Percentiles rank a stretch among this genome's conserved stretches.
These are phyloP conservation scores for Scaptomyza caliginosa DNA, from an alignment of 2,888 invertebrate genomes.

Conservation along the genomic window DNA sequence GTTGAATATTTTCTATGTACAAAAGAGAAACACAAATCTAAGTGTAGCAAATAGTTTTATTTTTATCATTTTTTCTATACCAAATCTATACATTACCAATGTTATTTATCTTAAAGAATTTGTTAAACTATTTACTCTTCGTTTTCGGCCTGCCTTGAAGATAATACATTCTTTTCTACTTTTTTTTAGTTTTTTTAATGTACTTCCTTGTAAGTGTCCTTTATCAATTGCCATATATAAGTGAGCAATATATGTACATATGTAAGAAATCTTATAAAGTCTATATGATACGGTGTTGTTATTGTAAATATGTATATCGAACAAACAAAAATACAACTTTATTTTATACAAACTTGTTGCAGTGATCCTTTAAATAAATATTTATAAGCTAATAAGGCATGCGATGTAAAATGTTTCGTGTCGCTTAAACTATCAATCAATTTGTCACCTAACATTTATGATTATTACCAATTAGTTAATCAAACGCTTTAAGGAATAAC, in stretches of 20 bases:
- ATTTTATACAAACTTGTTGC: constrained; percentile 1
- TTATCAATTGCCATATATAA: constrained; percentile 14
- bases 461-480: constrained; percentile 21
- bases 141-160: constrained; percentile 33
- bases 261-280: not conserved
- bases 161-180: constrained; percentile 14
- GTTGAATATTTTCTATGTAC: constrained; percentile 14
- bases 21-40: constrained; percentile 33
- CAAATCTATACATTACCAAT: constrained; percentile 58
- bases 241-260: constrained; percentile 21
- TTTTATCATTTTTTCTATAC: constrained; percentile 61
- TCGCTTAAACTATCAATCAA: constrained; percentile 1
- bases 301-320: constrained; percentile 52
- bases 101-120: constrained; percentile 39
- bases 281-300: constrained; percentile 32
- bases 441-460: not conserved
- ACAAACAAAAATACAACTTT: constrained; percentile 18
- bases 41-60: constrained; percentile 34
- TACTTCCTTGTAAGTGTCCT: not conserved
- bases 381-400: too few species aligned
- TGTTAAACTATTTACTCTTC: constrained; percentile 6
- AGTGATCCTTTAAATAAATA: too few species aligned
- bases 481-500: constrained; percentile 14
- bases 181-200: constrained; percentile 9
- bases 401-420: too few species aligned